Evolutionary conservation across 2,113 vertebrate species (phyloP).

Genomic region (Mus pahari): DNA sequence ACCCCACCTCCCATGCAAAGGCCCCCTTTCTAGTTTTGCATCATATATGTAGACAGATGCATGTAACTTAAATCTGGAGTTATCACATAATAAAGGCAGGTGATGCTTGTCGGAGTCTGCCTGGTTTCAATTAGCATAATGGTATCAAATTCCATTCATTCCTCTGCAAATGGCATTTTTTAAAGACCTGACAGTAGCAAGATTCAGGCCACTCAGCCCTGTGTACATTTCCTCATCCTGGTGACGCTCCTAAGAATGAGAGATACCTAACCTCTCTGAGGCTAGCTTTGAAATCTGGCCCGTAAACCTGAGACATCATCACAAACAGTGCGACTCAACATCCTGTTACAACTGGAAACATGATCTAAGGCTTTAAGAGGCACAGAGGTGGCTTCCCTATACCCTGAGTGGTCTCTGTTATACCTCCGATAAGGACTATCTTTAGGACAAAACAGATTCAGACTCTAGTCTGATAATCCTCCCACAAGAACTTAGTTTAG

Average conservation of each 20-base stretch:
- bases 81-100: neutral
- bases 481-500: neutral
- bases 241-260: neutral
- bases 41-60: neutral
- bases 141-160: neutral
- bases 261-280: slow-evolving; percentile 3
- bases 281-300: slow-evolving; percentile 6
- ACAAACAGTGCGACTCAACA: neutral
- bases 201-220: neutral
- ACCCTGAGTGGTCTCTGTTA: neutral
- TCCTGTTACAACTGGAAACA: slow-evolving; percentile 1
- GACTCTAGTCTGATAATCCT: slow-evolving; percentile 22
- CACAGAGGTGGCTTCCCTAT: neutral
- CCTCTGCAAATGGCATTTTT: neutral
- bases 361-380: neutral
- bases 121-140: neutral
- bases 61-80: neutral
- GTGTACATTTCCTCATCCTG: neutral
- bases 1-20: neutral
- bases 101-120: neutral
- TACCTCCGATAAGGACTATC: slow-evolving; percentile 17
- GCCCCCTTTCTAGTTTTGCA: neutral
- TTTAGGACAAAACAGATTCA: slow-evolving; percentile 28
- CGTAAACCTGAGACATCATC: neutral
- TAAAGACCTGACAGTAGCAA: neutral